Evolutionary conservation across 2,113 vertebrate species (phyloP).

Genomic region (Mormyrus lacerda): DNA sequence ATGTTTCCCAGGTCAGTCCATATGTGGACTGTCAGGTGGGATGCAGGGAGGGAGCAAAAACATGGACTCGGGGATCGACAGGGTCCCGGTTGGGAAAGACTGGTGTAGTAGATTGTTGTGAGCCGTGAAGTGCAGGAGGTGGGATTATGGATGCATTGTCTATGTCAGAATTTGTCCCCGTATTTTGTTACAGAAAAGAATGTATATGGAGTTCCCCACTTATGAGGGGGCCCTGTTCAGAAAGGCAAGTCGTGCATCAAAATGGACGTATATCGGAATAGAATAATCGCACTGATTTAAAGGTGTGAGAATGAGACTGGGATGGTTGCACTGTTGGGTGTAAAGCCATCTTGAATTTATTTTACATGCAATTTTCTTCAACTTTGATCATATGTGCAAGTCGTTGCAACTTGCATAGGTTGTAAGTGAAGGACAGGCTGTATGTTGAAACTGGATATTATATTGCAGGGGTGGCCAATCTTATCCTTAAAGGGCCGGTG

Average conservation of each 20-base stretch:
- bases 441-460: not conserved
- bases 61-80: not conserved
- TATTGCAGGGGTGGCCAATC: no score
- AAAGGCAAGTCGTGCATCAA: not conserved
- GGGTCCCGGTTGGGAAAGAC: not conserved
- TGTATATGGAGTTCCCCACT: not conserved
- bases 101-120: not conserved
- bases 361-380: no score
- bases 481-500: no score
- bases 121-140: not conserved
- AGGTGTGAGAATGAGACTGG: not conserved
- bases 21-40: not conserved
- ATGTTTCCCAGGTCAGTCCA: not conserved
- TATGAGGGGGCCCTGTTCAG: no score
- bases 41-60: not conserved
- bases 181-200: not conserved
- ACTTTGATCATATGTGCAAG: no score
- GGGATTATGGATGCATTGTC: not conserved
- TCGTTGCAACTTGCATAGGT: not conserved
- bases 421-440: not conserved
- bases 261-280: not conserved
- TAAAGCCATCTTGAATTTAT: no score
- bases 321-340: not conserved
- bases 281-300: not conserved
- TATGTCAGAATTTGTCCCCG: not conserved